phyloP scores from a whole-genome alignment of 2,797 vertebrate species.

The Tinamus major region DNA sequence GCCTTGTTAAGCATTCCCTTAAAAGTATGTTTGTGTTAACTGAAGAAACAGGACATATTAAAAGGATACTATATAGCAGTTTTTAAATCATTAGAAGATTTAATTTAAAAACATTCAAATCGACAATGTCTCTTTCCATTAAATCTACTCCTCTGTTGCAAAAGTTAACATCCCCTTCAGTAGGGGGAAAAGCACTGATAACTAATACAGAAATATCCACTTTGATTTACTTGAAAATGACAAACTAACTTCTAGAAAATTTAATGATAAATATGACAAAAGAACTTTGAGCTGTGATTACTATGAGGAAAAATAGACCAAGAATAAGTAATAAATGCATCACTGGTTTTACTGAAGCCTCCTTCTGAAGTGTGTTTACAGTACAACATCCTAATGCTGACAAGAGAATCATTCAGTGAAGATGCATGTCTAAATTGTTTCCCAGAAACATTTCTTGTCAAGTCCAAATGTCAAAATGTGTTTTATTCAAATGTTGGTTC shows the following conservation, averaged over 20 bases:
- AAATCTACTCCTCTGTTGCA: neutral
- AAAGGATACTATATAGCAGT: neutral
- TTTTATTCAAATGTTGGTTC: conserved; percentile 63
- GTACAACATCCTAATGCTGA: neutral
- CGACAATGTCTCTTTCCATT: conserved; percentile 41
- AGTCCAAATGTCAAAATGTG: conserved; percentile 76
- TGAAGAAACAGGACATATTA: neutral
- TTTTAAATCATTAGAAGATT: neutral
- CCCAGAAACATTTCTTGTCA: conserved; percentile 67
- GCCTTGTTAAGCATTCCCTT: neutral
- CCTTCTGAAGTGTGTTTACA: conserved; percentile 58
- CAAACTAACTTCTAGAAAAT: conserved; percentile 35
- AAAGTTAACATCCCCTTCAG: conserved; percentile 19
- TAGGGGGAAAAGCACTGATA: neutral
- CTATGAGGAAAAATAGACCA: neutral
- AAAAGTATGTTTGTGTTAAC: neutral
- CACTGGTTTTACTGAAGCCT: conserved; percentile 34
- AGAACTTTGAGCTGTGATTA: neutral
- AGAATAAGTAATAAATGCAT: conserved; percentile 21
- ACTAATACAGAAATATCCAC: conserved; percentile 2
- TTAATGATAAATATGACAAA: neutral
- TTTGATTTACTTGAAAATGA: conserved; percentile 40
- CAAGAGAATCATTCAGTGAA: conserved; percentile 36
- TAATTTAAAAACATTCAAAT: conserved; percentile 33
- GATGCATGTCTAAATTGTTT: conserved; percentile 51